Evolutionary conservation across 2,888 invertebrate species (phyloP).

Genomic region (Ophion slaviceki): DNA sequence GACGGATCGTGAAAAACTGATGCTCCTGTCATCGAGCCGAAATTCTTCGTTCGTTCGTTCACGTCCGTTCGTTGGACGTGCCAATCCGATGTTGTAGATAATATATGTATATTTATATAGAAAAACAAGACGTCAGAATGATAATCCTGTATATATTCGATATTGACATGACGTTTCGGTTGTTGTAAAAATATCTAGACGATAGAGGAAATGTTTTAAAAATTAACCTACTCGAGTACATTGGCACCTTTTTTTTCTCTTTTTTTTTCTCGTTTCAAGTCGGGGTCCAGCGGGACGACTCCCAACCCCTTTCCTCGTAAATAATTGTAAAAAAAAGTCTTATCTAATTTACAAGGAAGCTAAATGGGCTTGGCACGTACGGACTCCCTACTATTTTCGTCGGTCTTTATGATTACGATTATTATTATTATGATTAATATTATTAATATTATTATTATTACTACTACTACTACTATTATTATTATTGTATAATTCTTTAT

Average conservation of each 20-base stretch:
- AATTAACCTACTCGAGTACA: neutral
- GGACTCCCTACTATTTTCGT: too few relatives aligned
- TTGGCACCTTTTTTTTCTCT: neutral
- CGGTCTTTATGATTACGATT: too few relatives aligned
- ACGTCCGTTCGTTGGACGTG: constrained; percentile 26
- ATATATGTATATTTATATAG: constrained; percentile 42
- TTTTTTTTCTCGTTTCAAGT: neutral
- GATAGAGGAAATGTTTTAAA: constrained; percentile 2
- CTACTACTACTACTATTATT: constrained; percentile 60
- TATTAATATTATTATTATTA: constrained; percentile 62
- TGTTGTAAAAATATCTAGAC: constrained; percentile 1
- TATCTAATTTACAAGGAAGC: too few relatives aligned
- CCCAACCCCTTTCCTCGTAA: constrained; percentile 32
- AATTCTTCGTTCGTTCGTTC: constrained; percentile 24
- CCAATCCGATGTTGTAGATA: constrained; percentile 57
- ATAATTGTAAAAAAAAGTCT: constrained; percentile 34
- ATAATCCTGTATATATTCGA: constrained; percentile 29
- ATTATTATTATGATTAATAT: constrained; percentile 37
- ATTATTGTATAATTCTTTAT: constrained; percentile 62
- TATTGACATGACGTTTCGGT: neutral
- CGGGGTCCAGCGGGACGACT: constrained; percentile 39
- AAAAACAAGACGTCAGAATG: constrained; percentile 14
- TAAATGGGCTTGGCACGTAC: too few relatives aligned
- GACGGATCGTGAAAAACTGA: constrained; percentile 8
- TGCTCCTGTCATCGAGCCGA: constrained; percentile 2